These are phyloP conservation scores for Sebastes vulpes DNA, from an alignment of 2,797 vertebrate genomes.

Conservation along the genomic window DNA sequence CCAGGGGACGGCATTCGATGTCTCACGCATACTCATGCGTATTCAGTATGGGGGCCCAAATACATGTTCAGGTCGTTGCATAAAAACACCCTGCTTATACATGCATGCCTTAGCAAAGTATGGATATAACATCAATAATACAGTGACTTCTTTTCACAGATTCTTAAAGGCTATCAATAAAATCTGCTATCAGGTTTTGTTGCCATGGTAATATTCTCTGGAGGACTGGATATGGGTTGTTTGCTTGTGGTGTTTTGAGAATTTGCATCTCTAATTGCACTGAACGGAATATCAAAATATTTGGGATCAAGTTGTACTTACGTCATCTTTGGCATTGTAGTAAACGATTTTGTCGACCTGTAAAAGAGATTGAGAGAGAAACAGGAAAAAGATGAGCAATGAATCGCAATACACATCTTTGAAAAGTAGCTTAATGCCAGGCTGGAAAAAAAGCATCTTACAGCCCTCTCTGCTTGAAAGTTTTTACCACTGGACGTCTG, in stretches of 20 bases:
- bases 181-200: not conserved
- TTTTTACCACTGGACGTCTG: not conserved
- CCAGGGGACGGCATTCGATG: conserved; percentile 24
- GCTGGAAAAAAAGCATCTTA: not conserved
- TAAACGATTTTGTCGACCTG: conserved; percentile 90
- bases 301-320: conserved; percentile 74
- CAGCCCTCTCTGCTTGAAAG: not conserved
- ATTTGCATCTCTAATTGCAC: not conserved
- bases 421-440: not conserved
- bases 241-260: not conserved
- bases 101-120: not conserved
- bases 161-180: not conserved
- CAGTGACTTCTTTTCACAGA: not conserved
- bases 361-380: conserved; percentile 55
- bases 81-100: not conserved
- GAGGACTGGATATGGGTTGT: not conserved
- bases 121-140: not conserved
- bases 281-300: not conserved
- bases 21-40: conserved; percentile 4
- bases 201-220: conserved; percentile 17
- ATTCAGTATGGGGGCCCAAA: conserved; percentile 22
- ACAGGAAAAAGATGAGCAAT: conserved; percentile 4
- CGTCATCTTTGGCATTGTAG: conserved; percentile 93
- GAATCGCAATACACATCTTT: not conserved
- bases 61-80: conserved; percentile 52